Conservation (phyloP, 2,888 invertebrate species). For the Zygothrica quintamaculata region DNA sequence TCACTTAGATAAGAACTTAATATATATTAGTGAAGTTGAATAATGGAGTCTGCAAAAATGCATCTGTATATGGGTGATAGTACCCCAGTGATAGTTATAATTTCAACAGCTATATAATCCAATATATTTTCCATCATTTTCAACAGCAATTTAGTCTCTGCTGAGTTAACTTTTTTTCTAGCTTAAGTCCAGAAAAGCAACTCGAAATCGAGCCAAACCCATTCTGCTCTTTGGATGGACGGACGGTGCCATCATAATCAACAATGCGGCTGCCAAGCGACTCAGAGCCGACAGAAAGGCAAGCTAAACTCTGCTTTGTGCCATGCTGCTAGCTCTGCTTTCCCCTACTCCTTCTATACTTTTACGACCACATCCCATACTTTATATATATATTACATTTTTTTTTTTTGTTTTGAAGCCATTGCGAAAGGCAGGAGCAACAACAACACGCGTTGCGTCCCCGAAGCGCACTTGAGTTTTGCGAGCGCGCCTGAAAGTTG, state of each 20-base stretch:
- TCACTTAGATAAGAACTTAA: no score
- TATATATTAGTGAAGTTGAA: no score
- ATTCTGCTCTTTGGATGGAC: constrained; percentile 49
- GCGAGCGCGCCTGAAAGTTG: constrained; percentile 73
- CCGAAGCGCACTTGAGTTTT: constrained; percentile 77
- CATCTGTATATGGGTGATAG: background rate
- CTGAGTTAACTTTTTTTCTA: constrained; percentile 23
- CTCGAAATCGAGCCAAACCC: constrained; percentile 40
- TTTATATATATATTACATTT: no score
- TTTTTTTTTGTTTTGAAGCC: background rate
- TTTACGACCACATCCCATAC: background rate
- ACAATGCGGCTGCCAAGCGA: constrained; percentile 59
- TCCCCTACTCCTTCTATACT: no score
- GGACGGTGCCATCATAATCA: constrained; percentile 78
- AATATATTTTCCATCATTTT: constrained; percentile 45
- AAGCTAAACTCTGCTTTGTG: constrained; percentile 14
- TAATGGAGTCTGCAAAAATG: constrained; percentile 4
- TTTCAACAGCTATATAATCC: constrained; percentile 21
- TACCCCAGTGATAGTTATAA: no score
- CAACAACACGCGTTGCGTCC: constrained; percentile 59
- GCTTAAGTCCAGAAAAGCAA: constrained; percentile 18
- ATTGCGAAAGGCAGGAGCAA: constrained; percentile 21
- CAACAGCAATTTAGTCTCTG: constrained; percentile 33
- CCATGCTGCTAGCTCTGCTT: no score
- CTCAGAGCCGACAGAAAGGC: constrained; percentile 34